phyloP scores from a whole-genome alignment of 37 sponge, comb jelly and placozoan genomes.

The Petrosia ficiformis region DNA sequence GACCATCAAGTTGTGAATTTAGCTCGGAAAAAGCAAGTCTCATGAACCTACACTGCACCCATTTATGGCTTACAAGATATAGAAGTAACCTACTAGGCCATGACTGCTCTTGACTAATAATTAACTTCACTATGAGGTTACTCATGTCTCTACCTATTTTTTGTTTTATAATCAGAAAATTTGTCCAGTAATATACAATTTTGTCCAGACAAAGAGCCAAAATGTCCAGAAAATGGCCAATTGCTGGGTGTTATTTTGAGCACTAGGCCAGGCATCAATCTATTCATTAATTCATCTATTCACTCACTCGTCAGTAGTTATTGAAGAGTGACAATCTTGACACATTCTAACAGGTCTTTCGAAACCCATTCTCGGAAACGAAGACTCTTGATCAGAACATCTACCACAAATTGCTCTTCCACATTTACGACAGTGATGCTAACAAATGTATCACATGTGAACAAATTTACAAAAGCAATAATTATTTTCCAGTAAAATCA shows the following conservation, averaged over 20 bases:
- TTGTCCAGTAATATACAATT: too few species aligned
- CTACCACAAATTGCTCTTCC: conserved; percentile 87
- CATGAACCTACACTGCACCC: too few species aligned
- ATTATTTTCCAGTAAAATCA: background rate
- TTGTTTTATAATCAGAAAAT: background rate
- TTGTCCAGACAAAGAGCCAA: too few species aligned
- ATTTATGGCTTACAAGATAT: too few species aligned
- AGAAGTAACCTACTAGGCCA: too few species aligned
- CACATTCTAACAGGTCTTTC: conserved; percentile 97
- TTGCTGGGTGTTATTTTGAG: too few species aligned
- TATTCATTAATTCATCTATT: too few species aligned
- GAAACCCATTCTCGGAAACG: conserved; percentile 91
- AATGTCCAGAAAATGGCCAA: background rate
- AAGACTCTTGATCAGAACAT: conserved; percentile 74
- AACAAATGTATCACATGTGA: background rate
- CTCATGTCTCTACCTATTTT: too few species aligned
- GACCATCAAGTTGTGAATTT: too few species aligned
- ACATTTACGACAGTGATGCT: conserved; percentile 99
- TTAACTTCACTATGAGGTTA: background rate
- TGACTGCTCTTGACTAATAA: too few species aligned
- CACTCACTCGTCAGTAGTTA: conserved; percentile 94
- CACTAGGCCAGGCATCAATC: background rate
- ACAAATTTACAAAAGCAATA: background rate
- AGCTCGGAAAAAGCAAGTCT: too few species aligned
- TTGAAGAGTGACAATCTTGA: conserved; percentile 73